phyloP scores from a whole-genome alignment of 2,113 vertebrate species.

The Corvus moneduloides region DNA sequence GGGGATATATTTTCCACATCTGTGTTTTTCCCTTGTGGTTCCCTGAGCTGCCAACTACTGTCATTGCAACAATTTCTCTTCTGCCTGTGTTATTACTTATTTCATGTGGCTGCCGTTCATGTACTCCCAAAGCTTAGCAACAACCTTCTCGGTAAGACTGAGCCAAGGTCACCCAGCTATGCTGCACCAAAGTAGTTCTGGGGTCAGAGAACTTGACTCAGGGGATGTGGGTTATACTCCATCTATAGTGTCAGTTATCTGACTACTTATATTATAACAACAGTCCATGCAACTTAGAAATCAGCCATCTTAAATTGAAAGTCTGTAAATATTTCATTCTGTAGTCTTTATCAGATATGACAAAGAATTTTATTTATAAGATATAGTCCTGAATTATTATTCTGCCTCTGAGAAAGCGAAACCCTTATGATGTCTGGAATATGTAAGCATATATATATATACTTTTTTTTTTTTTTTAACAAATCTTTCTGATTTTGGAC shows the following conservation, averaged over 20 bases:
- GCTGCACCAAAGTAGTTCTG: not conserved
- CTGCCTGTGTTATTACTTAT: not conserved
- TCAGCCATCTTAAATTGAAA: not conserved
- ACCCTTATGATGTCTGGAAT: not conserved
- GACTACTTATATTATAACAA: not conserved
- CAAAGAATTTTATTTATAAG: not conserved
- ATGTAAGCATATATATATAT: not conserved
- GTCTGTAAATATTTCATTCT: not conserved
- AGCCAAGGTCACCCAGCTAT: not conserved
- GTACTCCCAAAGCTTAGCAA: not conserved
- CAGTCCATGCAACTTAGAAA: not conserved
- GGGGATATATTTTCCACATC: not conserved
- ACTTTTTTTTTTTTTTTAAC: too few species aligned
- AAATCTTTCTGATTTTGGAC: not conserved
- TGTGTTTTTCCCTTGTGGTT: not conserved
- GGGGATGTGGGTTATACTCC: not conserved
- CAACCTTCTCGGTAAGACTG: not conserved
- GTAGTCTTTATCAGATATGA: not conserved
- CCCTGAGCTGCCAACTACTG: not conserved
- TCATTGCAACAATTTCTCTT: constrained; percentile 11
- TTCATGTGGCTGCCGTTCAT: not conserved
- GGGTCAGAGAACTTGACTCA: not conserved
- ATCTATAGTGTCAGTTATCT: not conserved
- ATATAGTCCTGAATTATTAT: not conserved
- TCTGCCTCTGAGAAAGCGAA: not conserved